phyloP scores from a whole-genome alignment of 2,113 vertebrate genomes.

The Sciurus niger region DNA sequence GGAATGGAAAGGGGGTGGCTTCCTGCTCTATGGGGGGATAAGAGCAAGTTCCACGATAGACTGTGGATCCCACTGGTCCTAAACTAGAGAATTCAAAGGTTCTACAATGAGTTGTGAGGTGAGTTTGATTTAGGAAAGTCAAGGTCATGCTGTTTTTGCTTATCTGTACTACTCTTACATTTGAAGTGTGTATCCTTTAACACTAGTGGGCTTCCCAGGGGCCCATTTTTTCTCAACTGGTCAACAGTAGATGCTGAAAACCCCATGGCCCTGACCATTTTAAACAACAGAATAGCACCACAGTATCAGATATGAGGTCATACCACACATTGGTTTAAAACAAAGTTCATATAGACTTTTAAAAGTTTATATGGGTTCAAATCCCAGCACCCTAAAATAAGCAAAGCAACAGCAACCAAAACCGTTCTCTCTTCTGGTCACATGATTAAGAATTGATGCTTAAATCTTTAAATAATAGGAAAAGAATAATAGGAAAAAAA shows the following conservation, averaged over 20 bases:
- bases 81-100: background rate
- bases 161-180: background rate
- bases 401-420: background rate
- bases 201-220: background rate
- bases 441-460: background rate
- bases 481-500: too few species aligned
- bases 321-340: accelerated
- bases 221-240: background rate
- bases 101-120: accelerated
- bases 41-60: background rate
- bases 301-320: accelerated
- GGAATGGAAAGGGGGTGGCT: background rate
- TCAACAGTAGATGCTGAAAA: background rate
- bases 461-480: slow-evolving; percentile 9
- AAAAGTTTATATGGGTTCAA: background rate
- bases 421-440: background rate
- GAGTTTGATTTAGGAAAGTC: background rate
- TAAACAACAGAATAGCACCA: background rate
- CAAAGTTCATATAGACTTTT: background rate
- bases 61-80: background rate
- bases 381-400: background rate
- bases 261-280: background rate
- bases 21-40: background rate
- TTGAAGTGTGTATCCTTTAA: background rate
- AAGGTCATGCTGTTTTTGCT: background rate